Percentiles rank a stretch among this genome's conserved stretches.
Conservation (phyloP, 2,113 vertebrate genomes). For the Australoheros scitulus region DNA sequence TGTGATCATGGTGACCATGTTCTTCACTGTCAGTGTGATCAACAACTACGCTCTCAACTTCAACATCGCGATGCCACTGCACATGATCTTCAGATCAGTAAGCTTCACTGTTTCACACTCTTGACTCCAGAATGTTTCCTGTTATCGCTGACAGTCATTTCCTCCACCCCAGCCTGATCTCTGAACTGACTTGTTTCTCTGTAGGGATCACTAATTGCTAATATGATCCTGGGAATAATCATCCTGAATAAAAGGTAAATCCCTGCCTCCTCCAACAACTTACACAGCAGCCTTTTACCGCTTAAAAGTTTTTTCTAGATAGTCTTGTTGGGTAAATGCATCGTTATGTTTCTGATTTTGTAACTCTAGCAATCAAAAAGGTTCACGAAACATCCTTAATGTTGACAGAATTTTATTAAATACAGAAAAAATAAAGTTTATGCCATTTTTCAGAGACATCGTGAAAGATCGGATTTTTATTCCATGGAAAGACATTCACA, state of each 20-base stretch:
- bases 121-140: not conserved
- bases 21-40: conserved; percentile 95
- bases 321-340: not conserved
- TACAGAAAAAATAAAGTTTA: not conserved
- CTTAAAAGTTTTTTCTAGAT: too few species aligned
- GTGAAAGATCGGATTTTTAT: not conserved
- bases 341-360: not conserved
- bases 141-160: not conserved
- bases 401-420: not conserved
- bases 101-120: conserved; percentile 59
- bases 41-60: conserved; percentile 98
- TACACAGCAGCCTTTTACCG: not conserved
- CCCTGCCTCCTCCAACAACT: not conserved
- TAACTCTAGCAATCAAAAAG: rapidly evolving
- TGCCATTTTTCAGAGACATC: not conserved
- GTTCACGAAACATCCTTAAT: not conserved
- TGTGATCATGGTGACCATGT: conserved; percentile 94
- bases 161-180: not conserved
- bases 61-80: conserved; percentile 95
- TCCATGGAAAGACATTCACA: not conserved
- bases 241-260: conserved; percentile 95
- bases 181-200: conserved; percentile 20
- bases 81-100: conserved; percentile 99
- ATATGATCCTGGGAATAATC: conserved; percentile 93
- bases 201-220: conserved; percentile 96